These are phyloP conservation scores for Myotis brandtii DNA, from an alignment of 2,113 vertebrate species.

Conservation along the genomic window DNA sequence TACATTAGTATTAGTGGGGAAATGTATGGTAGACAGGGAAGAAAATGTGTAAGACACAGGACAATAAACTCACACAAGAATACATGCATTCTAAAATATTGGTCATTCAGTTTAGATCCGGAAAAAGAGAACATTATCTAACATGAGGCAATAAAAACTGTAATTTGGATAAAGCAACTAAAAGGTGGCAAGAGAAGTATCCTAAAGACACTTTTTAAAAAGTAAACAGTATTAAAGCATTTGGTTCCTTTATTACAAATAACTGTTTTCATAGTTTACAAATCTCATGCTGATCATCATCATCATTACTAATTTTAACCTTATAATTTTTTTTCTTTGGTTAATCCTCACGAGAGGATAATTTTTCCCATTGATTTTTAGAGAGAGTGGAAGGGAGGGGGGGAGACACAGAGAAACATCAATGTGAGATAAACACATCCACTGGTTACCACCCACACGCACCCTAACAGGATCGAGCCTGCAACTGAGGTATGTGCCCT, in stretches of 20 bases:
- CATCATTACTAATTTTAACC: neutral
- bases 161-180: neutral
- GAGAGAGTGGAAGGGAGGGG: too few relatives aligned
- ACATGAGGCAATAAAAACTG: neutral
- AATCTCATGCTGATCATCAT: neutral
- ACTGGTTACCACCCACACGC: too few relatives aligned
- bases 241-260: neutral
- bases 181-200: neutral
- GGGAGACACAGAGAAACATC: too few relatives aligned
- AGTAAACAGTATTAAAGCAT: constrained; percentile 31
- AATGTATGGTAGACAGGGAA: neutral
- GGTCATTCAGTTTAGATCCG: neutral
- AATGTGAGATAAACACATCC: too few relatives aligned
- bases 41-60: neutral
- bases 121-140: constrained; percentile 16
- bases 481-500: too few relatives aligned
- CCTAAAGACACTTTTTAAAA: neutral
- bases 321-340: too few relatives aligned
- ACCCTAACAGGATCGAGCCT: too few relatives aligned
- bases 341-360: too few relatives aligned
- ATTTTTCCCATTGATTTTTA: too few relatives aligned
- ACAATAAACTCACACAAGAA: constrained; percentile 2
- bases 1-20: neutral
- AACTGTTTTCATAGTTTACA: constrained; percentile 9
- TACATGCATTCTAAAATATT: neutral